Evolutionary conservation across 2,797 vertebrate genomes (phyloP), one percentile per base, ranked within the genome.

Genomic region (Apodemus agrarius): DNA sequence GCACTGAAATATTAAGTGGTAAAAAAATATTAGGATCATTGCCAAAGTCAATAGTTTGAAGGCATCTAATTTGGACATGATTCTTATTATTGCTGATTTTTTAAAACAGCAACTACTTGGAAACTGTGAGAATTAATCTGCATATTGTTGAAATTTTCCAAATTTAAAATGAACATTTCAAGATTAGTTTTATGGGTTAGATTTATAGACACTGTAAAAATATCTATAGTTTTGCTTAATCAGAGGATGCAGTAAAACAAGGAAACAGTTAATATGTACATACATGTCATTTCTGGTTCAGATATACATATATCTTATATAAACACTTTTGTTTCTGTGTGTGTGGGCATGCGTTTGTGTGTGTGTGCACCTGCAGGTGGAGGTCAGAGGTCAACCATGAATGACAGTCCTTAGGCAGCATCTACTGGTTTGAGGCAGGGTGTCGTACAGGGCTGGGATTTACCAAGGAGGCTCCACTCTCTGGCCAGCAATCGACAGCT

Each of bases 141-240:
- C 0, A 52, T 22, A 72, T n/a, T 80, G 87, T 13, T 72, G 7
- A 95, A 93, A 93, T n/a, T 88, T 84, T 92, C 24, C 31, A 40
- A 96, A 88, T 85, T 80, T 29, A 87, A 90, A 90, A 94, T 7
- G 74, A 63, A 40, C 24, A 8, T 94, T 96, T 85, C n/a, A 85
- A 59, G 43, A 85, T 88, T 54, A 78, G 46, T 76, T 97, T 87
- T 57, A 85, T n/a, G 34, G 90, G 76, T 43, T 19, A n/a, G 14
- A 3, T 37, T 90, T 90, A 34, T 88, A 94, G 84, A 67, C 93
- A 86, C 57, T 83, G 29, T 46, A 43, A 83, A 72, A 92, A 63
- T 72, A 88, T 4, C 65, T 79, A 22, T 29, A 88, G 72, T 61
- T 91, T 89, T 61, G 37, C 2, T 57, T 76, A 6, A 6, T 83